These are phyloP conservation scores for Ictalurus furcatus DNA, from an alignment of 2,113 vertebrate genomes.

Conservation along the genomic window DNA sequence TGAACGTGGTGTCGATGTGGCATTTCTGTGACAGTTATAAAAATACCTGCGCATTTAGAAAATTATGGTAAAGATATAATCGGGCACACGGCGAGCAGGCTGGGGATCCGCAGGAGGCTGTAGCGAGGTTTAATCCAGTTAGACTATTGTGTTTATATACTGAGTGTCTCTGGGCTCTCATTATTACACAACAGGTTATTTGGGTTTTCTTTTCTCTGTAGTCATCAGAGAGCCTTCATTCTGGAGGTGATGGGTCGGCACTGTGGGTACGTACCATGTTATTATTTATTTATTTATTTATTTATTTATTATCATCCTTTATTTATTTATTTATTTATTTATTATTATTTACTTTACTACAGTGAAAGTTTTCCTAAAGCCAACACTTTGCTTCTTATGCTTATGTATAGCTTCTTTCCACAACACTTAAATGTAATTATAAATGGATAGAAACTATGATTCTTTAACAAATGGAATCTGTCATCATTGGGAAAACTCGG, in stretches of 20 bases:
- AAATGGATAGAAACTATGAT: background rate
- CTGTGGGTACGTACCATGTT: slow-evolving; percentile 73
- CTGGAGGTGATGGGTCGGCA: slow-evolving; percentile 87
- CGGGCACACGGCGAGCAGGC: too few species aligned
- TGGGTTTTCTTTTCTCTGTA: slow-evolving; percentile 52
- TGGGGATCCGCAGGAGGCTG: too few species aligned
- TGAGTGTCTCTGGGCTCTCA: background rate
- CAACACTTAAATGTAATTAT: background rate
- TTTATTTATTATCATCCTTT: too few species aligned
- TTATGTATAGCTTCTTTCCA: background rate
- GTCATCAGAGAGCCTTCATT: slow-evolving; percentile 85
- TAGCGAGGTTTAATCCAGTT: too few species aligned
- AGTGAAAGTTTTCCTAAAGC: too few species aligned
- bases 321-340: background rate
- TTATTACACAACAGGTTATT: background rate
- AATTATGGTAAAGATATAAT: too few species aligned
- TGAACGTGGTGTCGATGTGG: too few species aligned
- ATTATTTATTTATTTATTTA: background rate
- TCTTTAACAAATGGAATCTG: background rate
- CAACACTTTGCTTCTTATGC: background rate
- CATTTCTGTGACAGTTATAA: too few species aligned
- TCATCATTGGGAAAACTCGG: background rate
- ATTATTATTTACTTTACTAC: background rate
- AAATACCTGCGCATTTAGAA: too few species aligned
- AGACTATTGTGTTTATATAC: background rate